Base-by-base conservation (phyloP, 2,888 invertebrate genomes). In the Sesamia inferens region DNA sequence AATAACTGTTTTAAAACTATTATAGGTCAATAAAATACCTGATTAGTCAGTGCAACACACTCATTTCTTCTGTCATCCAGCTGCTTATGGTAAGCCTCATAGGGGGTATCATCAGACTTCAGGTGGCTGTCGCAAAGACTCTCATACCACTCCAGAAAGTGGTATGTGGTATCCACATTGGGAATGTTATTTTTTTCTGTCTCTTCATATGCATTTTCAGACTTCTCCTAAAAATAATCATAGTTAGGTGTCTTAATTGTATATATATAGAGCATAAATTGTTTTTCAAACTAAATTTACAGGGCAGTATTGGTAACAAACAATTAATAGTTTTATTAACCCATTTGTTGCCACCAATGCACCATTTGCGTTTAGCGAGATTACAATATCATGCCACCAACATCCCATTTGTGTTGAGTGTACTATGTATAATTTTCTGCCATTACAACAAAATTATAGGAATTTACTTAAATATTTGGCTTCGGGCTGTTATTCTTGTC, bases 81-180 rank as follows among this genome's bases (percentile, higher is more conserved):
- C 89, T 98, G 97, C 68, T 97, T 97, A 71, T 98, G 97, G 92
- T 98, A 98, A 39, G 94, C 96, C 84, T 97, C 97, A 90, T 97
- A 98, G 0, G 97, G 97, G 5, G 96, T 95, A 91, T 98, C 97
- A 85, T 97, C 97, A 80, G 97, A 97, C 84, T 97, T 97, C 72
- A 97, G 96, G 66, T 98, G 97, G 84, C 97, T 97, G 64, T 97
- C 97, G 89, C 98, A 98, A 19, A 98, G 95, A 69, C 95, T 95
- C 54, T 98, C 97, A 92, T 98, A 98, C 97, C 98, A 98, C 44
- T 97, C 95, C 75, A 99, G 96, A 88, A 99, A 98, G 93, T 98
- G 96, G 85, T 97, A 97, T 67, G 97, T 97, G 13, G 96, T 97
- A 71, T 97, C 97, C 69, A 98, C 96, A 55, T 91, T 81, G 11